Evolutionary conservation across 2,797 vertebrate genomes (phyloP).

Genomic region (Sphenodon punctatus): DNA sequence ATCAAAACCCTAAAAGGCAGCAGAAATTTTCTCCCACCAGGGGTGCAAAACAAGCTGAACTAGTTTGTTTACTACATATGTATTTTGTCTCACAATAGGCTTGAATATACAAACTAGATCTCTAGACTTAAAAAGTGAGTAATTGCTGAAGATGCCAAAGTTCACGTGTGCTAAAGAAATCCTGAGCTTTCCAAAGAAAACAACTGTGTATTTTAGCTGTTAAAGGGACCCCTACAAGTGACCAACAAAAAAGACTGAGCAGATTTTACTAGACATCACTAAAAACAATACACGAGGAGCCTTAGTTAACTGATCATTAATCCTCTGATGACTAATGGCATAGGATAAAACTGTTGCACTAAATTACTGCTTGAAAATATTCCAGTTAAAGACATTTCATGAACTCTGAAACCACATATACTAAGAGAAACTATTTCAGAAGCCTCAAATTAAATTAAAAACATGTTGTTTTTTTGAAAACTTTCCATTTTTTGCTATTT

Average conservation of each 20-base stretch:
- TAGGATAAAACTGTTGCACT: slow-evolving; percentile 41
- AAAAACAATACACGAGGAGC: slow-evolving; percentile 56
- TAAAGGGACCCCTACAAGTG: not conserved
- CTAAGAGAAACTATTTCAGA: slow-evolving; percentile 50
- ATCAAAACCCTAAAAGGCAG: slow-evolving; percentile 35
- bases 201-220: slow-evolving; percentile 34
- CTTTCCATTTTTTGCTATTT: slow-evolving; percentile 55
- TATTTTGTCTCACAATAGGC: slow-evolving; percentile 33
- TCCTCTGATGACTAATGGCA: slow-evolving; percentile 56
- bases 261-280: slow-evolving; percentile 62
- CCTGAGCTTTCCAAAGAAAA: slow-evolving; percentile 48
- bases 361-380: slow-evolving; percentile 59
- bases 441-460: slow-evolving; percentile 63
- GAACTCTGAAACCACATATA: slow-evolving; percentile 49
- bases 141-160: slow-evolving; percentile 51
- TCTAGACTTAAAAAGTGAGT: slow-evolving; percentile 45
- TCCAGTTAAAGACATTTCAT: slow-evolving; percentile 54
- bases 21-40: slow-evolving; percentile 1
- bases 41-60: slow-evolving; percentile 31
- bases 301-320: slow-evolving; percentile 56
- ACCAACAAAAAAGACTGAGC: slow-evolving; percentile 19
- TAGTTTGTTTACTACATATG: slow-evolving; percentile 40
- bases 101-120: slow-evolving; percentile 63
- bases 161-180: slow-evolving; percentile 54
- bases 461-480: slow-evolving; percentile 55